phyloP scores from a whole-genome alignment of 1,140 invertebrate genomes.

The Caenorhabditis remanei region DNA sequence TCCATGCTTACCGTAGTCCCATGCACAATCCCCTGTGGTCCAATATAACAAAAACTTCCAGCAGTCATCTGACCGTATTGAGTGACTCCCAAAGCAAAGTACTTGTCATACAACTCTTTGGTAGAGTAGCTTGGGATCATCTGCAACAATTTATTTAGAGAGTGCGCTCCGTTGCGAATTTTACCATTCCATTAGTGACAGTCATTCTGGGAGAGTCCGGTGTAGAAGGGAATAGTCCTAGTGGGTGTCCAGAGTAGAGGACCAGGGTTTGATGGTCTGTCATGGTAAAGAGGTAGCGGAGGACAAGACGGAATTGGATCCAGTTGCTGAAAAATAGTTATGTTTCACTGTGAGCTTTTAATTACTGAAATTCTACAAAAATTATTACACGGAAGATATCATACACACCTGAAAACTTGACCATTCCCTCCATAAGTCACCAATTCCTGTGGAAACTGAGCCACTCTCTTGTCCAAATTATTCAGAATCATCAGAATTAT shows the following conservation, averaged over 20 bases:
- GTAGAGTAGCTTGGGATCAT: constrained; percentile 84
- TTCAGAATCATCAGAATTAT: constrained; percentile 85
- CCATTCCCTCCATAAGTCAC: constrained; percentile 84
- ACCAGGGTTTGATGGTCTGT: constrained; percentile 82
- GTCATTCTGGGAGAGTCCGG: constrained; percentile 81
- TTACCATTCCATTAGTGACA: constrained; percentile 84
- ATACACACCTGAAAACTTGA: constrained; percentile 81
- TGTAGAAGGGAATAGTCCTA: constrained; percentile 82
- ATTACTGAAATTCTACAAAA: constrained; percentile 71
- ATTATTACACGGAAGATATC: no score
- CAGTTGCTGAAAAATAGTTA: constrained; percentile 84
- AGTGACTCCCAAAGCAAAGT: constrained; percentile 83
- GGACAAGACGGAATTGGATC: constrained; percentile 83
- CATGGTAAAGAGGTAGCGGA: constrained; percentile 83
- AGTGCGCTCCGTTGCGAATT: no score
- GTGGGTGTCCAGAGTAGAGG: constrained; percentile 84
- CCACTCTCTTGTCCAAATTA: constrained; percentile 82
- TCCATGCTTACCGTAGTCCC: constrained; percentile 82
- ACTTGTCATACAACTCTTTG: constrained; percentile 80
- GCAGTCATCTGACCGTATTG: constrained; percentile 81
- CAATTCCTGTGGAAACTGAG: constrained; percentile 81
- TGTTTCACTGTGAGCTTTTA: constrained; percentile 82
- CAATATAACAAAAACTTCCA: constrained; percentile 84
- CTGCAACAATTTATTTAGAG: no score
- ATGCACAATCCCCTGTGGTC: constrained; percentile 84